Base-by-base conservation (phyloP, 2,113 vertebrate genomes). In the Hydropotes inermis region DNA sequence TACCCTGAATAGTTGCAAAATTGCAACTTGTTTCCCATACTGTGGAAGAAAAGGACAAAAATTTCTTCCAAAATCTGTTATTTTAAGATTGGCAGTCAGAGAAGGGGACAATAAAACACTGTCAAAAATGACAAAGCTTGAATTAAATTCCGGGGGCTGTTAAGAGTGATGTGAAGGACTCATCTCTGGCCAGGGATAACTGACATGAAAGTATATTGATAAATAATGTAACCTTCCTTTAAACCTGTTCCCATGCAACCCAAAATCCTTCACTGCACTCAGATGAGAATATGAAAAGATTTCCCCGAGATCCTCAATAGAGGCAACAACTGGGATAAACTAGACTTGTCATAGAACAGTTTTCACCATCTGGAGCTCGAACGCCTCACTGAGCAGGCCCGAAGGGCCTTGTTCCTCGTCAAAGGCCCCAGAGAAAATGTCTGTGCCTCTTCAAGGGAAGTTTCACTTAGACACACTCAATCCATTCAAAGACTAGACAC, bases 261-360 rank as follows among this genome's bases (percentile, higher is more conserved):
- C 78, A 21, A 79, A 96, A 95, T 96, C 87, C n/a, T 91, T 47
- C 82, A 21, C 30, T 74, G 91, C 57, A 67, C 81, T 88, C 90
- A 61, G 89, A 45, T 97, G 57, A 61, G 47, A 98, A 94, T 76
- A 87, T 0, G 84, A 96, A 95, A 94, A 39, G 2, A 39, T 97
- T 97, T 92, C 45, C 85, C 55, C 6, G 36, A 28, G 87, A 96
- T 45, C 57, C 88, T 98, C 86, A 95, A n/a, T 9, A 89, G 91
- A 95, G 95, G 90, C 95, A 92, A 96, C 95, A 97, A 97, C 52
- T 52, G 96, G 97, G 97, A 97, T 86, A 78, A 98, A 97, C 14
- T 81, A 87, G 94, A 90, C 58, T 89, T 97, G 85, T 96, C 95
- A 84, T 11, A 33, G 9, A 52, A 91, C 60, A 78, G 14, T 28